Conservation (phyloP, 2,797 vertebrate genomes). For the Coregonus sp. region DNA sequence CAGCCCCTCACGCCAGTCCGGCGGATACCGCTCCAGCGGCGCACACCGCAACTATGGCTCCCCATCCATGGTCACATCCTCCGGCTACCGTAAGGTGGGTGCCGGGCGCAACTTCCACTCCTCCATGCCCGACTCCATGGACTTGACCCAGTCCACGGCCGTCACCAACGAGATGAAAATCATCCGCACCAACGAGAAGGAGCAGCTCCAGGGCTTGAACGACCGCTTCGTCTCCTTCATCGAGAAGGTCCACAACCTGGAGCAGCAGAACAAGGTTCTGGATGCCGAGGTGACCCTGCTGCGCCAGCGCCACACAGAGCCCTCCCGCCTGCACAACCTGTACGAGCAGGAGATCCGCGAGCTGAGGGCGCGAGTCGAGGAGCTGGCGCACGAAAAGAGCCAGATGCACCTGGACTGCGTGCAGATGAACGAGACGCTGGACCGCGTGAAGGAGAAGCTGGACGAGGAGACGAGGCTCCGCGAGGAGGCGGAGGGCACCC, state of each 20-base stretch:
- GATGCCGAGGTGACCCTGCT: conserved; percentile 80
- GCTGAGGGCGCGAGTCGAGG: conserved; percentile 77
- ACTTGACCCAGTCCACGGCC: conserved; percentile 79
- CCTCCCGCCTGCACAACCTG: conserved; percentile 80
- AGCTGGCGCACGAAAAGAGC: conserved; percentile 81
- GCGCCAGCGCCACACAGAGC: conserved; percentile 79
- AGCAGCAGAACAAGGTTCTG: conserved; percentile 82
- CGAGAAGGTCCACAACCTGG: conserved; percentile 81
- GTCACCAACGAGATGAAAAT: conserved; percentile 83
- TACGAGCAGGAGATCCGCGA: conserved; percentile 84
- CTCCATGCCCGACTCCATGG: conserved; percentile 69
- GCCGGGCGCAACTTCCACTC: conserved; percentile 70
- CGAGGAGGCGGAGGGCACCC: conserved; percentile 77
- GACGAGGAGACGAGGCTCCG: conserved; percentile 75
- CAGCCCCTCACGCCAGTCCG: conserved; percentile 72
- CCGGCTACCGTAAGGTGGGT: conserved; percentile 71
- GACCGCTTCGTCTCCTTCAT: conserved; percentile 85
- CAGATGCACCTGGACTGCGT: conserved; percentile 81
- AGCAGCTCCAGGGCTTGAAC: conserved; percentile 80
- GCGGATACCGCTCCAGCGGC: conserved; percentile 64
- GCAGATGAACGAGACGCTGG: conserved; percentile 76
- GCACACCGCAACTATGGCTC: conserved; percentile 70
- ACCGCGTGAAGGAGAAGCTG: conserved; percentile 74
- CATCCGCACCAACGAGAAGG: conserved; percentile 83
- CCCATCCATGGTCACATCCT: conserved; percentile 59